Conservation (phyloP, 2,888 invertebrate genomes). For the Nezara viridula region DNA sequence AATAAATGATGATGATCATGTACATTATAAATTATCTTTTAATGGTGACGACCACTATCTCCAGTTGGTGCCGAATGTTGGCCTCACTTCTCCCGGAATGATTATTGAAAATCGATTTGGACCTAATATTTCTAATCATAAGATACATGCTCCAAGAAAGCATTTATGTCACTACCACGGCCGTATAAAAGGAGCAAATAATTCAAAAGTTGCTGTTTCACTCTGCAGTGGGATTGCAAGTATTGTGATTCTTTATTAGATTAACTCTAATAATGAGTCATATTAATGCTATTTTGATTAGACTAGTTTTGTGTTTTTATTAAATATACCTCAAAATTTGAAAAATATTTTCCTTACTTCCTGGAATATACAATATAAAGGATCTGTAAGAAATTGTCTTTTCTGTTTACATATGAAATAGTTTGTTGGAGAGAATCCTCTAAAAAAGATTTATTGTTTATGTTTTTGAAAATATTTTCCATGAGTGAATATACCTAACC, state of each 20-base stretch:
- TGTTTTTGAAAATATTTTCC: no score
- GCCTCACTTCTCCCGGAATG: slow-evolving; percentile 60
- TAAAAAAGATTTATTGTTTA: no score
- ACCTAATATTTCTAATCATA: slow-evolving; percentile 72
- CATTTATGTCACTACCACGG: slow-evolving; percentile 85
- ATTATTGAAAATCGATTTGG: slow-evolving; percentile 67
- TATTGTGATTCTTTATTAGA: slow-evolving; percentile 64
- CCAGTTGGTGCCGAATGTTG: slow-evolving; percentile 57
- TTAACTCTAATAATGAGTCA: neutral
- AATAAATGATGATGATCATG: slow-evolving; percentile 49
- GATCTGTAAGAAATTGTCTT: no score
- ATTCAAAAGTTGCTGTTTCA: slow-evolving; percentile 82
- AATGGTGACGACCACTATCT: slow-evolving; percentile 55
- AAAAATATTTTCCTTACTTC: neutral
- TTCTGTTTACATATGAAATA: no score
- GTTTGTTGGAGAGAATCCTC: no score
- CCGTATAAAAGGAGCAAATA: slow-evolving; percentile 77
- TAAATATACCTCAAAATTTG: neutral
- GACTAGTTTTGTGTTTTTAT: neutral
- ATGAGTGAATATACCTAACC: no score
- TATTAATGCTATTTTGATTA: neutral
- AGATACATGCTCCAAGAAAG: slow-evolving; percentile 70
- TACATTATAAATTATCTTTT: slow-evolving; percentile 60
- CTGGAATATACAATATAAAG: no score
- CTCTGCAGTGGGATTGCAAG: slow-evolving; percentile 89